Evolutionary conservation across 2,797 vertebrate species (phyloP).

Genomic region (Anguilla megastoma): DNA sequence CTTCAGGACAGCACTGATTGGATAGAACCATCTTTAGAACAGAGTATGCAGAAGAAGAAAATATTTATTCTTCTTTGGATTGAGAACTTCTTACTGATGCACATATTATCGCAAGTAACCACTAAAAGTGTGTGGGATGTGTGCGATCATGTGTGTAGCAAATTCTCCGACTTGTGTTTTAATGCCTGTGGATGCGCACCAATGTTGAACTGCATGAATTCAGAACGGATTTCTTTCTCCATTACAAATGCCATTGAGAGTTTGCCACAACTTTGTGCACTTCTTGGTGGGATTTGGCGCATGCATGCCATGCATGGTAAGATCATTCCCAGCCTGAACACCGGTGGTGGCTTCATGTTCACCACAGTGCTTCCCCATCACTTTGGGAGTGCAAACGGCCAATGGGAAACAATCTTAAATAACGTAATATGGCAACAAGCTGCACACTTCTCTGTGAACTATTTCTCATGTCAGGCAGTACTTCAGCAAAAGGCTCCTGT

Average conservation of each 20-base stretch:
- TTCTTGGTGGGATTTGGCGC: not conserved
- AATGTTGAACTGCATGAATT: not conserved
- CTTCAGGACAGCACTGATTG: not conserved
- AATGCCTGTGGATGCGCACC: not conserved
- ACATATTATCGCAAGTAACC: not conserved
- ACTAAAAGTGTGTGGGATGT: not conserved
- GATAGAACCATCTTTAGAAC: not conserved
- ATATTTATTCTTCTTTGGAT: not conserved
- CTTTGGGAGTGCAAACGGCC: not conserved
- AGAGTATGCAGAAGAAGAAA: not conserved
- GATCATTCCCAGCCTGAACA: not conserved
- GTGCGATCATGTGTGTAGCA: not conserved
- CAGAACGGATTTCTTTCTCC: not conserved
- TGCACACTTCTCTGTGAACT: not conserved
- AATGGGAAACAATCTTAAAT: not conserved
- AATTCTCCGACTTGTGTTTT: not conserved
- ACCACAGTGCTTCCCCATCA: not conserved
- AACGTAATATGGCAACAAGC: not conserved
- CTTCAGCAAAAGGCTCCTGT: not conserved
- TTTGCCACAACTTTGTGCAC: not conserved
- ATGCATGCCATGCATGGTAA: not conserved
- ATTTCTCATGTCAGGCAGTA: not conserved
- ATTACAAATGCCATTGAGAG: not conserved
- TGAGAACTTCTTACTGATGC: not conserved
- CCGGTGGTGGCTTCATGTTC: not conserved